Percentiles rank a stretch among this genome's conserved stretches.
Evolutionary conservation across 2,888 invertebrate genomes (phyloP).

Genomic region (Scaptomyza flava): DNA sequence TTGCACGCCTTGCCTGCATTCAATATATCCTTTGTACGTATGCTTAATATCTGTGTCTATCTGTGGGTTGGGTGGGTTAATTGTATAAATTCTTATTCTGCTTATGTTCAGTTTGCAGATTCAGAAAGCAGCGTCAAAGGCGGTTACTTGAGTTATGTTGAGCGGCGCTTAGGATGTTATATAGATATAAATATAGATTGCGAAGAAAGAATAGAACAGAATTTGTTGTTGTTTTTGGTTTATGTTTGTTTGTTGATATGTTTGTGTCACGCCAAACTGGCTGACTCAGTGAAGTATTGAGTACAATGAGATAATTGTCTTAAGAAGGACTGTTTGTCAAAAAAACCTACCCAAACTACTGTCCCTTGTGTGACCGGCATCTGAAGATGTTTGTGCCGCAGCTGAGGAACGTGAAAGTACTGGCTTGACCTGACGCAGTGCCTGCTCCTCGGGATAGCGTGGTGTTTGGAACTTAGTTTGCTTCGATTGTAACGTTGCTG

Average conservation of each 20-base stretch:
- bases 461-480: slow-evolving; percentile 84
- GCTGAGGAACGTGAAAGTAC: slow-evolving; percentile 74
- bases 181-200: slow-evolving; percentile 14
- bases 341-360: slow-evolving; percentile 83
- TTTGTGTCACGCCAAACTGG: slow-evolving; percentile 50
- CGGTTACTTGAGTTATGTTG: slow-evolving; percentile 50
- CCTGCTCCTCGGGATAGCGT: slow-evolving; percentile 84
- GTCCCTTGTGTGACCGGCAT: slow-evolving; percentile 82
- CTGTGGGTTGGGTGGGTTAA: slow-evolving; percentile 26
- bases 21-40: slow-evolving; percentile 24
- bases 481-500: slow-evolving; percentile 83
- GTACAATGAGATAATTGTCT: slow-evolving; percentile 32
- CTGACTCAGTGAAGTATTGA: slow-evolving; percentile 41
- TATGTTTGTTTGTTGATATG: slow-evolving; percentile 6
- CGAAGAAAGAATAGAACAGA: slow-evolving; percentile 53
- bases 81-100: slow-evolving; percentile 19
- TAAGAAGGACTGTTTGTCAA: background rate
- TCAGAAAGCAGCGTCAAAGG: slow-evolving; percentile 74
- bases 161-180: slow-evolving; percentile 26
- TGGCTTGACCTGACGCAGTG: slow-evolving; percentile 81
- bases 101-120: background rate
- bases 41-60: slow-evolving; percentile 41
- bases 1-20: slow-evolving; percentile 46
- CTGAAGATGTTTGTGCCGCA: slow-evolving; percentile 68
- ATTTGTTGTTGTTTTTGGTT: slow-evolving; percentile 39